Percentiles rank a stretch among this genome's conserved stretches.
These are phyloP conservation scores for Indicator indicator DNA, from an alignment of 2,113 vertebrate species.

Conservation along the genomic window DNA sequence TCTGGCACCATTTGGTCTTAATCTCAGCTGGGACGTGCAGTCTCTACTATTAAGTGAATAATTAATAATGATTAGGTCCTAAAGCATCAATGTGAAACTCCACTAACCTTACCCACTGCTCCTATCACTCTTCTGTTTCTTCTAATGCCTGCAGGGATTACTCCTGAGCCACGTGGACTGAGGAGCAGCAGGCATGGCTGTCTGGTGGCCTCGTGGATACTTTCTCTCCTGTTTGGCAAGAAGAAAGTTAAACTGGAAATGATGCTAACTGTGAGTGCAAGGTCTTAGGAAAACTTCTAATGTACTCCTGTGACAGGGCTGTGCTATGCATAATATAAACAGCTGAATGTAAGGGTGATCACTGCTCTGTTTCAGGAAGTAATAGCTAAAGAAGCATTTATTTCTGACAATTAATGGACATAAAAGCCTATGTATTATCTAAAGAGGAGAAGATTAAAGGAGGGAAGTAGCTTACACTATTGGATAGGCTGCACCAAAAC, in stretches of 20 bases:
- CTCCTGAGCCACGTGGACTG: fast-evolving
- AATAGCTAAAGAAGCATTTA: constrained; percentile 72
- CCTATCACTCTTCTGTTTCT: background rate
- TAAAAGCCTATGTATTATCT: constrained; percentile 73
- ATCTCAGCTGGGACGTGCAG: constrained; percentile 51
- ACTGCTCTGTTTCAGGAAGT: constrained; percentile 75
- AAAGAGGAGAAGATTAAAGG: constrained; percentile 66
- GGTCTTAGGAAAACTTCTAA: constrained; percentile 61
- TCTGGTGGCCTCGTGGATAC: background rate
- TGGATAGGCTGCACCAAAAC: constrained; percentile 46
- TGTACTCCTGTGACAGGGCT: constrained; percentile 56
- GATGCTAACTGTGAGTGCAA: background rate
- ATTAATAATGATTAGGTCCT: constrained; percentile 65
- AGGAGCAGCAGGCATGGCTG: background rate
- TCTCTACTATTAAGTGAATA: constrained; percentile 30
- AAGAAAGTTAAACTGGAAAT: constrained; percentile 54
- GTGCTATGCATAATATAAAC: constrained; percentile 75
- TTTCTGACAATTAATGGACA: constrained; percentile 78
- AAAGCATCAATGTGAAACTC: constrained; percentile 14
- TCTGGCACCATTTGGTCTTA: constrained; percentile 55
- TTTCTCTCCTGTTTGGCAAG: background rate
- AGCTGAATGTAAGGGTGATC: constrained; percentile 71
- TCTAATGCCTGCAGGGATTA: background rate
- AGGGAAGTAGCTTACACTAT: constrained; percentile 62
- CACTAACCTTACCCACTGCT: constrained; percentile 4